Evolutionary conservation across 2,797 vertebrate genomes (phyloP).

Genomic region (Liasis olivaceus): DNA sequence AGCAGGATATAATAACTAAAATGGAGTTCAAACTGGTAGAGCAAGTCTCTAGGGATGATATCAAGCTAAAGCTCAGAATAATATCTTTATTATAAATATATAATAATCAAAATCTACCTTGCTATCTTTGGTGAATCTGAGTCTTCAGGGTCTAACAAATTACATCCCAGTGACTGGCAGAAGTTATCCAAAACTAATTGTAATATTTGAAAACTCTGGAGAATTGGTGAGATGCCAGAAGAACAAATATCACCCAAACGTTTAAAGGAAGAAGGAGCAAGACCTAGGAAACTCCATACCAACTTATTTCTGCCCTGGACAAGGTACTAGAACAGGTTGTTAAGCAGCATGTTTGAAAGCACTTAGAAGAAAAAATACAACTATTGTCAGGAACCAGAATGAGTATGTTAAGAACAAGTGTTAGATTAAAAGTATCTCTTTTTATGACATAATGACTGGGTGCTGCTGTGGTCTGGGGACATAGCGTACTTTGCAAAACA

Average conservation of each 20-base stretch:
- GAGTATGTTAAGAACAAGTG: background rate
- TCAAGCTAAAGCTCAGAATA: no score
- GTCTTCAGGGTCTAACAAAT: no score
- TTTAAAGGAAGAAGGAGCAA: background rate
- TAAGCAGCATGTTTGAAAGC: background rate
- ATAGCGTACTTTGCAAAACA: background rate
- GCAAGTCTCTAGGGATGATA: no score
- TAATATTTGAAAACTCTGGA: background rate
- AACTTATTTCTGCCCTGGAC: background rate
- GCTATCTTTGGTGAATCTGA: no score
- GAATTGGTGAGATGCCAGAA: background rate
- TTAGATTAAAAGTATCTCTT: background rate
- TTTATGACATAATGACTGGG: background rate
- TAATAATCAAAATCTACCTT: no score
- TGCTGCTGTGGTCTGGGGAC: background rate
- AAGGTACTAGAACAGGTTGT: background rate
- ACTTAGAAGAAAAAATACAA: background rate
- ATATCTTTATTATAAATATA: no score
- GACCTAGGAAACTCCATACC: background rate
- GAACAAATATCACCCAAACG: background rate
- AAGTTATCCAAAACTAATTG: no score
- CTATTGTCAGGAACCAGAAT: background rate
- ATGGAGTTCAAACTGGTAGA: no score
- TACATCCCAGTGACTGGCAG: no score
- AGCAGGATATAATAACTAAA: no score